Evolutionary conservation across 2,888 invertebrate genomes (phyloP).

Genomic region (Troglohyphantes excavatus): DNA sequence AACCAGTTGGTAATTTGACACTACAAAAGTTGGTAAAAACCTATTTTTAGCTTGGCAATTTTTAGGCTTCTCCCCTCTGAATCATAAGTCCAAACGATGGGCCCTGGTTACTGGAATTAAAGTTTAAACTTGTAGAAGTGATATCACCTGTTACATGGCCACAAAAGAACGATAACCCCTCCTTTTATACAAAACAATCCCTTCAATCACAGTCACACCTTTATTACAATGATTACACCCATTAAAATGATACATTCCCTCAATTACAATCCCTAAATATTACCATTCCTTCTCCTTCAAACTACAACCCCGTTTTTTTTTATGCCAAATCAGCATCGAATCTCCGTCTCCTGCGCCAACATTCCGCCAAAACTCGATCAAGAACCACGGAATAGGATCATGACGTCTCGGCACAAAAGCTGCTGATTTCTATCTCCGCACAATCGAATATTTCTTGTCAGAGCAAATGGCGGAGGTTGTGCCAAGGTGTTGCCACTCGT

Average conservation of each 20-base stretch:
- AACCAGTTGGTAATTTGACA: too few relatives aligned
- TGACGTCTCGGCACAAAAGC: not conserved
- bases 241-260: conserved; percentile 4
- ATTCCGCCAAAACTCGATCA: conserved; percentile 10
- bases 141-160: too few relatives aligned
- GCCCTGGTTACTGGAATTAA: too few relatives aligned
- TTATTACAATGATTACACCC: conserved; percentile 4
- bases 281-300: not conserved
- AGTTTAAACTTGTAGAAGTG: too few relatives aligned
- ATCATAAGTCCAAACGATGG: too few relatives aligned
- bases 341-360: too few relatives aligned
- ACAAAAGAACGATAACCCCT: too few relatives aligned
- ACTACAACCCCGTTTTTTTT: not conserved
- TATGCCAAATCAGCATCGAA: not conserved
- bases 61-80: too few relatives aligned
- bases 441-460: conserved; percentile 42
- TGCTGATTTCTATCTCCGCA: conserved; percentile 10
- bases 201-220: not conserved
- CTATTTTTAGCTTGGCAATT: too few relatives aligned
- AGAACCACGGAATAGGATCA: conserved; percentile 16
- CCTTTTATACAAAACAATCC: not conserved
- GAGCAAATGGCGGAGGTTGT: conserved; percentile 24
- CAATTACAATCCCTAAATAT: conserved; percentile 10
- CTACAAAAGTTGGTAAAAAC: too few relatives aligned
- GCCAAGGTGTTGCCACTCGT: conserved; percentile 62